Conservation (phyloP, 2,888 invertebrate genomes). For the Thelaira solivaga region DNA sequence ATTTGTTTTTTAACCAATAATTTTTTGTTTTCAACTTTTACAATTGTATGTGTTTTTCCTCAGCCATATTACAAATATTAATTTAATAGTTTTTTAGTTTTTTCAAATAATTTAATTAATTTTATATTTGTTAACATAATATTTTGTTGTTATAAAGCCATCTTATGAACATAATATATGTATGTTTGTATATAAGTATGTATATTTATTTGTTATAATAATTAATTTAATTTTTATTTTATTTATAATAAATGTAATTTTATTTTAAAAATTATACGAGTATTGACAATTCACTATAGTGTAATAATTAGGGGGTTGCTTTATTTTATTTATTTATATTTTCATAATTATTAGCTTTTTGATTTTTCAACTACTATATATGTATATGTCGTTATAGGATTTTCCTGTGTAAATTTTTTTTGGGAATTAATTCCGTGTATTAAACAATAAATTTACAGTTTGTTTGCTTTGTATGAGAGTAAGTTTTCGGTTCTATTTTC, state of each 20-base stretch:
- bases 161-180: slow-evolving; percentile 65
- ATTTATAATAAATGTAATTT: slow-evolving; percentile 39
- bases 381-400: slow-evolving; percentile 44
- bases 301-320: slow-evolving; percentile 40
- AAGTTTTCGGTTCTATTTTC: slow-evolving; percentile 56
- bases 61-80: slow-evolving; percentile 59
- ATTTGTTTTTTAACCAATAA: slow-evolving; percentile 40
- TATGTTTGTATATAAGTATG: neutral
- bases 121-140: slow-evolving; percentile 51
- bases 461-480: slow-evolving; percentile 42
- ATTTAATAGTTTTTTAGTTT: slow-evolving; percentile 48
- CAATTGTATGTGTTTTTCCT: slow-evolving; percentile 51
- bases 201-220: slow-evolving; percentile 43
- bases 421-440: neutral
- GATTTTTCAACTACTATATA: slow-evolving; percentile 57
- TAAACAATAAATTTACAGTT: slow-evolving; percentile 38
- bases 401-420: neutral
- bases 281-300: slow-evolving; percentile 55
- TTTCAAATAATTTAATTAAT: slow-evolving; percentile 34
- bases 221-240: slow-evolving; percentile 38
- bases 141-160: slow-evolving; percentile 67
- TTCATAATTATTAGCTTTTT: slow-evolving; percentile 5
- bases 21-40: slow-evolving; percentile 38
- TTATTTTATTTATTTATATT: slow-evolving; percentile 23
- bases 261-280: slow-evolving; percentile 32